Percentiles rank a stretch among this genome's conserved stretches.
Conservation (phyloP, 2,797 vertebrate species). For the Manis crassicaudata region DNA sequence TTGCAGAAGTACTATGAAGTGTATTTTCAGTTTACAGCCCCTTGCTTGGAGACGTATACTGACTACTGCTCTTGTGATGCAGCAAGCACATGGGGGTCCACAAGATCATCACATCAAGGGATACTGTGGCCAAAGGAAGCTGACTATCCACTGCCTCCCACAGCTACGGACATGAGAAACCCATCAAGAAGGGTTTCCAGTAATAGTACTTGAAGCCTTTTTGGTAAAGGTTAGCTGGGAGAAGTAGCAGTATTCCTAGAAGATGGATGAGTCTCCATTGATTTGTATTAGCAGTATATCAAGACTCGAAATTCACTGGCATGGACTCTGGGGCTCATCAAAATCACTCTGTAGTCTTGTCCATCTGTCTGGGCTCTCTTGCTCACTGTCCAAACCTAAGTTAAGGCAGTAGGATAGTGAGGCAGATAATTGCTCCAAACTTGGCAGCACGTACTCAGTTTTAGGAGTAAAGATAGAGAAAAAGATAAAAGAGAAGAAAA, state of each 20-base stretch:
- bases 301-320: background rate
- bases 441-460: background rate
- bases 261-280: rapidly evolving
- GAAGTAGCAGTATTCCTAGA: background rate
- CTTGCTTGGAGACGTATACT: background rate
- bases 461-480: background rate
- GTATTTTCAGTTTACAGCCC: background rate
- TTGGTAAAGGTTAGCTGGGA: background rate
- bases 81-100: background rate
- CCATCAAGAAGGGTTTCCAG: background rate
- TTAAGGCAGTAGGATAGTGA: background rate
- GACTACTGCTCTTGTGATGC: background rate
- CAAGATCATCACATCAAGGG: background rate
- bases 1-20: background rate
- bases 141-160: no score
- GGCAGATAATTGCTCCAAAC: background rate
- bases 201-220: background rate
- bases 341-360: background rate
- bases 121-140: background rate
- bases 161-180: background rate
- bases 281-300: background rate
- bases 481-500: background rate
- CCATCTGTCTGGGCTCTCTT: background rate
- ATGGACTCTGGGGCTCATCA: background rate
- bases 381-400: background rate